A percentile compares a stretch with the other conserved stretches of the same genome.
These are phyloP conservation scores for Polyploca ridens DNA, from an alignment of 2,888 invertebrate species.

Conservation along the genomic window DNA sequence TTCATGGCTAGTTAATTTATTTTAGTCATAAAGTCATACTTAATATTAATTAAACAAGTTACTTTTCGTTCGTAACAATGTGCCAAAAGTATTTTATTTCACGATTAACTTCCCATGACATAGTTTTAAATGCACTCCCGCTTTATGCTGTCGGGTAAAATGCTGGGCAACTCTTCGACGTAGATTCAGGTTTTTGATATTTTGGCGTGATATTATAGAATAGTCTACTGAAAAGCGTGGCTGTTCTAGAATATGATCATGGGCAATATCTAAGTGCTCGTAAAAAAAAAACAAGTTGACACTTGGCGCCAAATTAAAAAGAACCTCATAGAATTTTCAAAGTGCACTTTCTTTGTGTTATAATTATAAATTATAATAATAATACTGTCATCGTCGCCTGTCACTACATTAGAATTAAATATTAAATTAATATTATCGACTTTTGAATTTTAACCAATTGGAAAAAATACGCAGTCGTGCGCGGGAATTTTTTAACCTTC, in stretches of 20 bases:
- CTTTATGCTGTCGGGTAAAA: conserved; percentile 13
- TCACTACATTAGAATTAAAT: conserved; percentile 45
- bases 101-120: conserved; percentile 8
- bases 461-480: conserved; percentile 45
- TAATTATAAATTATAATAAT: conserved; percentile 19
- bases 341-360: conserved; percentile 68
- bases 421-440: conserved; percentile 52
- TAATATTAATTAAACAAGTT: background rate
- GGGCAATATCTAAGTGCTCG: background rate
- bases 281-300: background rate
- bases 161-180: conserved; percentile 30
- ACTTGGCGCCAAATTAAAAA: conserved; percentile 2
- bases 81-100: conserved; percentile 44
- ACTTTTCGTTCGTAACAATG: conserved; percentile 37
- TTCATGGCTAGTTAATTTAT: conserved; percentile 19
- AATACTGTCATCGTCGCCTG: conserved; percentile 47
- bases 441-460: conserved; percentile 67
- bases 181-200: conserved; percentile 20
- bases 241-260: background rate
- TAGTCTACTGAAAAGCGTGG: background rate
- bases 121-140: conserved; percentile 11
- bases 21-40: conserved; percentile 4
- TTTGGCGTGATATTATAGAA: background rate
- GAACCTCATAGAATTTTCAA: conserved; percentile 39
- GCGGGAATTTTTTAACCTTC: conserved; percentile 37